Conservation (phyloP, 2,113 vertebrate genomes). For the Sylvia atricapilla region DNA sequence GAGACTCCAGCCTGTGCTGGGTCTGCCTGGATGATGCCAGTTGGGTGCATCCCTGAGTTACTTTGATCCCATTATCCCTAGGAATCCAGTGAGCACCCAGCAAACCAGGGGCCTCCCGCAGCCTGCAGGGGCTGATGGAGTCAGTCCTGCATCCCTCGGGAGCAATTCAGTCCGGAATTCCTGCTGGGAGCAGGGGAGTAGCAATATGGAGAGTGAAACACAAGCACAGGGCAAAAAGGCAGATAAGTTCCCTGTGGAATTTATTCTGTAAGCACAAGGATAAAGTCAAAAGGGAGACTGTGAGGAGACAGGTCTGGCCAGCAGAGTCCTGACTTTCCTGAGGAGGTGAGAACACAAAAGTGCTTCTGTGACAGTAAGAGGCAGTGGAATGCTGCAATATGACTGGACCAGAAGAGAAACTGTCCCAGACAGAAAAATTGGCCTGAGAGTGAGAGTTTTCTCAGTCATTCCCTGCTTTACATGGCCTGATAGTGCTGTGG, state of each 20-base stretch:
- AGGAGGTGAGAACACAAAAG: background rate
- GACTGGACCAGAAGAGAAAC: background rate
- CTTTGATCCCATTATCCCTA: background rate
- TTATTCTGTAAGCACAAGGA: background rate
- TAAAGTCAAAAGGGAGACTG: background rate
- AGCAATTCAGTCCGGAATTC: background rate
- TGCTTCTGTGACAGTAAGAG: background rate
- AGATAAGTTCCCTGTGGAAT: background rate
- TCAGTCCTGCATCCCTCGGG: background rate
- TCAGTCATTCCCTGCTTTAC: background rate
- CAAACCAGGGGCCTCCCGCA: background rate
- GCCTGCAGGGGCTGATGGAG: background rate
- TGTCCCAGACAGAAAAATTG: background rate
- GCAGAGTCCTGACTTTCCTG: background rate
- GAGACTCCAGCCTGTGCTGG: background rate
- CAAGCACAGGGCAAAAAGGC: background rate
- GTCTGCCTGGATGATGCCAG: background rate
- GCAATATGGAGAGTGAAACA: background rate
- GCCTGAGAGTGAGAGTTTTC: background rate
- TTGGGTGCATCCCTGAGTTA: background rate
- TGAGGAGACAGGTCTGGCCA: background rate
- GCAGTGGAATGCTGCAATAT: fast-evolving
- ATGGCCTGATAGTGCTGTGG: fast-evolving
- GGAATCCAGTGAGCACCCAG: background rate
- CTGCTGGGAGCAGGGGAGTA: background rate